Evolutionary conservation across 2,113 vertebrate genomes (phyloP), one percentile per base, ranked within the genome.

Genomic region (Clarias gariepinus): DNA sequence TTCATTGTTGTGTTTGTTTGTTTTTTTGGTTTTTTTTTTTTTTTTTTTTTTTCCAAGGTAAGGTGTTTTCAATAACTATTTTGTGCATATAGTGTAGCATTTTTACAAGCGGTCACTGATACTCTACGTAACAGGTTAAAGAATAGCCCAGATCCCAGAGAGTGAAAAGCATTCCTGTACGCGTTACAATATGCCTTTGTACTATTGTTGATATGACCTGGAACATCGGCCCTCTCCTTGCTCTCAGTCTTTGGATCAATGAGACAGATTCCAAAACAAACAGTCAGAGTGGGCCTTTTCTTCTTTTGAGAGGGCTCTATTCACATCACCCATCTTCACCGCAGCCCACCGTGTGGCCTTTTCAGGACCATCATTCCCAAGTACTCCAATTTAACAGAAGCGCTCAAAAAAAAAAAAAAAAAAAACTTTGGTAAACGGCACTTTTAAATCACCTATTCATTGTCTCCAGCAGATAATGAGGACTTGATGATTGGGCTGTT

Each of bases 181-280:
- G 89, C 89, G 81, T 90, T 90, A 92, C 93, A 91, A 87, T 91
- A 92, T 89, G 88, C 90, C 85, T 86, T 86, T 94, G 93, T 94
- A 90, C 87, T 92, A 93, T 95, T 94, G 94, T 95, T 86, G 33
- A 18, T 64, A 76, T 78, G 86, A 90, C 89, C 83, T 88, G 63
- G 90, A 80, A 91, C 93, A 93, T 88, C 89, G 83, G 91, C 89
- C 91, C 91, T 74, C 88, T 84, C 87, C 90, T 92, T 93, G 91
- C 90, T 91, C 89, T 83, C 90, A 91, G 89, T 91, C 92, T 91
- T 91, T 91, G 89, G 93, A 94, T 94, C 94, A 95, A 93, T 94
- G 93, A 94, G 93, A 95, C 91, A 91, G 92, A 92, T 93, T 93
- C 94, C 93, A 93, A 94, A 95, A 95, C 92, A 94, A 94, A 94